A percentile compares a stretch with the other conserved stretches of the same genome.
Conservation (phyloP, 2,888 invertebrate species). For the Drosophila merina region DNA sequence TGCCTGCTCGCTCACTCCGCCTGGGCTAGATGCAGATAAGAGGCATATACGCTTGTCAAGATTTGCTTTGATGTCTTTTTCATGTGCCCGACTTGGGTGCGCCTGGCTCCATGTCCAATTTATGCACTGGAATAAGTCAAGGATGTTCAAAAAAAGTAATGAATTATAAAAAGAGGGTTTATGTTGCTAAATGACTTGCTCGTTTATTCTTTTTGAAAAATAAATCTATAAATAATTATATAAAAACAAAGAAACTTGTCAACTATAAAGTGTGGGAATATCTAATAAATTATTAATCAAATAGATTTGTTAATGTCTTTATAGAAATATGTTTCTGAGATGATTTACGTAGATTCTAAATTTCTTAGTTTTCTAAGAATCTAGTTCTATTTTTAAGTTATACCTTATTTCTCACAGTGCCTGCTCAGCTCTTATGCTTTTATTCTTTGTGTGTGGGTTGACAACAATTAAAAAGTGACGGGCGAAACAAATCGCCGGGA, state of each 20-base stretch:
- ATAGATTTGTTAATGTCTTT: too few species aligned
- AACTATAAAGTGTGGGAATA: too few species aligned
- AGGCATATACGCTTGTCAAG: constrained; percentile 69
- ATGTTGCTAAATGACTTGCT: too few species aligned
- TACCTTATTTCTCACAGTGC: neutral
- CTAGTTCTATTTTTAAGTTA: neutral
- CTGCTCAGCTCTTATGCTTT: neutral
- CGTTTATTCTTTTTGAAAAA: too few species aligned
- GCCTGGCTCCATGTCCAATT: constrained; percentile 62
- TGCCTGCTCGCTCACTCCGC: constrained; percentile 6
- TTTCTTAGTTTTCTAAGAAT: too few species aligned
- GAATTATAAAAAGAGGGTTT: too few species aligned
- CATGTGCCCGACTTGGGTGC: constrained; percentile 72
- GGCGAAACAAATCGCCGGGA: constrained; percentile 44
- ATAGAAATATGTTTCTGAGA: too few species aligned
- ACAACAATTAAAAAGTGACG: constrained; percentile 73
- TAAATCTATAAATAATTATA: too few species aligned
- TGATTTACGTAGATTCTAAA: too few species aligned
- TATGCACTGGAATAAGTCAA: constrained; percentile 1
- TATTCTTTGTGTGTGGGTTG: constrained; percentile 61
- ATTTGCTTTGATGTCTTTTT: constrained; percentile 77
- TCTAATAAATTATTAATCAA: too few species aligned
- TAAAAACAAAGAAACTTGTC: too few species aligned
- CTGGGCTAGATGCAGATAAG: constrained; percentile 67
- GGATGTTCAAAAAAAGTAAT: too few species aligned